Percentiles rank a stretch among this genome's conserved stretches.
phyloP scores from a whole-genome alignment of 2,888 invertebrate species.

The Kuschelorhynchus macadamiae region DNA sequence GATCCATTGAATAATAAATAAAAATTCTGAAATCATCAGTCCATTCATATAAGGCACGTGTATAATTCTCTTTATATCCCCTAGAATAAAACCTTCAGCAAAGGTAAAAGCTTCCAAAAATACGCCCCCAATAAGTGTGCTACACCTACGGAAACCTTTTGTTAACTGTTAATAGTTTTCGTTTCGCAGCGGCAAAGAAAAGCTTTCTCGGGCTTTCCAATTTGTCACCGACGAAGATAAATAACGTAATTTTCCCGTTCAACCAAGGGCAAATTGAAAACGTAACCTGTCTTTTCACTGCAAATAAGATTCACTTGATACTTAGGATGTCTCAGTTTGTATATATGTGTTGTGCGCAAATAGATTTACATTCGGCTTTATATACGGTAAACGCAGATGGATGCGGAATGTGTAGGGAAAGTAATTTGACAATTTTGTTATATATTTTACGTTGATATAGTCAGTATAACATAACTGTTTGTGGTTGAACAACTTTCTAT shows the following conservation, averaged over 20 bases:
- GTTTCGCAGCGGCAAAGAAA: slow-evolving; percentile 42
- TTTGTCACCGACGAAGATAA: slow-evolving; percentile 46
- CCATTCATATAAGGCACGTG: too few relatives aligned
- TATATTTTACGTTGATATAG: too few relatives aligned
- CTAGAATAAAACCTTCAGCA: too few relatives aligned
- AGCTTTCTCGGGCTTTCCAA: slow-evolving; percentile 41
- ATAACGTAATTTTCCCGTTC: slow-evolving; percentile 44
- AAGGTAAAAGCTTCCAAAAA: too few relatives aligned
- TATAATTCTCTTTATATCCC: too few relatives aligned
- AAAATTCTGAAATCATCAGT: too few relatives aligned
- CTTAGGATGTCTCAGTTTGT: slow-evolving; percentile 18
- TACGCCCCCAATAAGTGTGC: not conserved
- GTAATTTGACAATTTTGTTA: too few relatives aligned
- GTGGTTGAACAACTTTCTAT: too few relatives aligned
- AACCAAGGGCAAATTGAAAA: slow-evolving; percentile 40
- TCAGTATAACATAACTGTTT: too few relatives aligned
- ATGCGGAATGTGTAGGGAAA: too few relatives aligned
- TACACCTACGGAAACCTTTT: slow-evolving; percentile 19
- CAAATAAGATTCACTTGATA: slow-evolving; percentile 24
- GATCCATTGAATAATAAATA: too few relatives aligned
- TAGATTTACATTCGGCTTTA: slow-evolving; percentile 1
- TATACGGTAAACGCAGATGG: too few relatives aligned
- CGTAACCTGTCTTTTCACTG: slow-evolving; percentile 33
- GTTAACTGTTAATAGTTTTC: slow-evolving; percentile 39
- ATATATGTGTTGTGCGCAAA: not conserved